These are phyloP conservation scores for Keiferia lycopersicella DNA, from an alignment of 2,888 invertebrate genomes.

Conservation along the genomic window DNA sequence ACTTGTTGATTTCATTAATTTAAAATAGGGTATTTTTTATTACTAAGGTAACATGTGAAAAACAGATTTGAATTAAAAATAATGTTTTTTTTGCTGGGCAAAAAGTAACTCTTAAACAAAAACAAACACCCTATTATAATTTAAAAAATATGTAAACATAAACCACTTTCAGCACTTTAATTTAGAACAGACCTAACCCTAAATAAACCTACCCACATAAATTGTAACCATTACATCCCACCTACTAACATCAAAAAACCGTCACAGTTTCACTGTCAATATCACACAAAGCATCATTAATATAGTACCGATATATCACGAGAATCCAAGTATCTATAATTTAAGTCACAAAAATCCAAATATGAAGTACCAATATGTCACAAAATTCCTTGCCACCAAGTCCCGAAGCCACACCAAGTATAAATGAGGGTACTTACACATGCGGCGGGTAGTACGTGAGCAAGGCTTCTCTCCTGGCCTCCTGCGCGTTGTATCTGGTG, in stretches of 20 bases:
- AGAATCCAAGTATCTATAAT: no score
- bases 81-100: no score
- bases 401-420: conserved; percentile 8
- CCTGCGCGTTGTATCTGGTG: conserved; percentile 71
- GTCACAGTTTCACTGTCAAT: neutral
- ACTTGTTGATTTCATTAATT: neutral
- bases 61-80: no score
- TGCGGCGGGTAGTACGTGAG: conserved; percentile 92
- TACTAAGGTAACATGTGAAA: no score
- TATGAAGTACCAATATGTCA: neutral
- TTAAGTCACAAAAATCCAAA: no score
- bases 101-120: no score
- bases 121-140: no score
- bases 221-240: neutral
- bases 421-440: conserved; percentile 85
- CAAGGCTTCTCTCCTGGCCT: conserved; percentile 84
- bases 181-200: neutral
- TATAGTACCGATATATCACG: neutral
- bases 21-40: neutral
- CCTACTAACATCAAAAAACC: neutral
- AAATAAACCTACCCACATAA: neutral
- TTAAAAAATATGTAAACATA: no score
- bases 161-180: neutral
- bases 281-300: neutral
- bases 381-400: neutral